These are phyloP conservation scores for Podocnemis expansa DNA, from an alignment of 2,113 vertebrate genomes.

Conservation along the genomic window DNA sequence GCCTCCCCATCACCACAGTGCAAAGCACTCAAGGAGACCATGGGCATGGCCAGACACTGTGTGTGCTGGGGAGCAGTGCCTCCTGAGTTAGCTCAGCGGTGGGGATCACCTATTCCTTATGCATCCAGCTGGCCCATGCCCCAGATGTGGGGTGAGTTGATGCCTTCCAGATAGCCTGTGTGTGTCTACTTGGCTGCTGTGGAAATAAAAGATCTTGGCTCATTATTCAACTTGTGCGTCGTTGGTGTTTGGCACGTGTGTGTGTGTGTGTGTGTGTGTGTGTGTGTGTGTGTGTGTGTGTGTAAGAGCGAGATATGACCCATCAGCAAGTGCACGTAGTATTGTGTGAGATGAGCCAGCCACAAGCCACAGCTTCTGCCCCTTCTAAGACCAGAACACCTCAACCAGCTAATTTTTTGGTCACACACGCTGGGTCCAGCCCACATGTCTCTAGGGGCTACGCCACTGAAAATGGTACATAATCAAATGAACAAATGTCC, in stretches of 20 bases:
- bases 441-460: neutral
- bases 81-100: neutral
- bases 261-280: no score
- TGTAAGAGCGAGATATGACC: neutral
- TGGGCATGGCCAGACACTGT: neutral
- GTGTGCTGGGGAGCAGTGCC: neutral
- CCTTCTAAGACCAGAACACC: neutral
- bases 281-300: no score
- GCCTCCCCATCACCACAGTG: fast-evolving
- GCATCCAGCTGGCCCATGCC: neutral
- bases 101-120: neutral
- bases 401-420: neutral
- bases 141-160: neutral
- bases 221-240: fast-evolving
- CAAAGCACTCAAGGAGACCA: neutral
- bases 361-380: neutral
- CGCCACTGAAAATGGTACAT: neutral
- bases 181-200: fast-evolving
- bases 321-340: neutral
- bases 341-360: neutral
- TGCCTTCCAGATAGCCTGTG: neutral
- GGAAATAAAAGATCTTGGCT: conserved; percentile 52
- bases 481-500: neutral
- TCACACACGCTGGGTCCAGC: no score
- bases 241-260: fast-evolving